Evolutionary conservation across 2,797 vertebrate species (phyloP), one percentile per base, ranked within the genome.

Genomic region (Epinephelus malabaricus): DNA sequence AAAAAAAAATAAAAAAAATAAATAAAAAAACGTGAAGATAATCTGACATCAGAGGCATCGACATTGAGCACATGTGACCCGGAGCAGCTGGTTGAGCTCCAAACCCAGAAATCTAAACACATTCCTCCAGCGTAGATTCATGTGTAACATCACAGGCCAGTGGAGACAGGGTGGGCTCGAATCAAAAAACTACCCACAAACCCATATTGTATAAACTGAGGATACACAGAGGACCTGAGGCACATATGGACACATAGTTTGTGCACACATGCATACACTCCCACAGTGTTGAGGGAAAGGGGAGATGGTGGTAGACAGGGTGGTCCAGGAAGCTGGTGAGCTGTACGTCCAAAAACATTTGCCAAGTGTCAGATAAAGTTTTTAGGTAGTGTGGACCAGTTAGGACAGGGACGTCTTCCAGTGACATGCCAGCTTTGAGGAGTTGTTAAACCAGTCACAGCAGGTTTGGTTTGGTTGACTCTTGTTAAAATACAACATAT

Each of bases 61-160:
- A 70, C 18, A 50, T 30, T 58, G 66, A 78, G 61, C 50, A 18
- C 58, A 49, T 46, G 71, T 50, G 79, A 78, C 67, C 50, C 21
- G 19, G 62, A 78, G 74, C 76, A 4, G 84, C 86, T 82, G 86
- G 75, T 73, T 30, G 8, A 11, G 58, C 73, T 86, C 86, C 74
- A 82, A 72, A 79, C 43, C 83, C 84, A 64, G 34, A 84, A 81
- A 90, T 55, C 73, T 15, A 85, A 89, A 92, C 76, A 66, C 79
- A 64, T 73, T 80, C 78, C 73, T 64, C 50, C 68, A 72, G 75
- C 1, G 54, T 79, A 82, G 76, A 73, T 77, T 49, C 45, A 43
- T 14, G 60, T 50, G 25, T 21, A 66, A n/a, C 69, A 53, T 76
- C 73, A 64, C 78, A 72, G 69, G 65, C 30, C 55, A 6, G 21